phyloP scores from a whole-genome alignment of 2,888 invertebrate species.

The Heliconius hortense region DNA sequence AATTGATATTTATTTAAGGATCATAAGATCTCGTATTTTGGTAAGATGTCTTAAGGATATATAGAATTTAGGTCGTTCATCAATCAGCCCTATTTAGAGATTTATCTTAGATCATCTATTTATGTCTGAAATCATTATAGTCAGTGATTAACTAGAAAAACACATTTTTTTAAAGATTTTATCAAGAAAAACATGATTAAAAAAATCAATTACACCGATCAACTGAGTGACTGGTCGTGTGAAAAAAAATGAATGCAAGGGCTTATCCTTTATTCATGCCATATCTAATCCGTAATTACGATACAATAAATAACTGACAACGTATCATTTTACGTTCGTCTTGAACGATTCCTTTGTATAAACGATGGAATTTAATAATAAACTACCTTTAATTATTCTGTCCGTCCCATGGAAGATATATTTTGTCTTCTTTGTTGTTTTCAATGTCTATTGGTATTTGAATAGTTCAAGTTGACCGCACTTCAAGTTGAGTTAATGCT shows the following conservation, averaged over 20 bases:
- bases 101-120: no score
- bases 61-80: no score
- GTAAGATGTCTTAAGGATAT: no score
- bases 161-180: not conserved
- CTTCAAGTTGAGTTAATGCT: not conserved
- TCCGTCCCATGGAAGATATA: conserved; percentile 22
- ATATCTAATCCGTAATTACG: conserved; percentile 51
- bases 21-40: no score
- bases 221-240: conserved; percentile 33
- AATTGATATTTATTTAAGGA: no score
- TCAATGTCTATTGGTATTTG: conserved; percentile 26
- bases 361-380: conserved; percentile 35
- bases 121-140: no score
- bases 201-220: conserved; percentile 20
- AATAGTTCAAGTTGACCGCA: conserved; percentile 2
- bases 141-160: no score
- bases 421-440: conserved; percentile 16
- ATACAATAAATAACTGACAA: conserved; percentile 51
- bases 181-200: not conserved
- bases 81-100: no score
- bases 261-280: conserved; percentile 38
- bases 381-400: conserved; percentile 31
- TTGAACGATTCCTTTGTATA: conserved; percentile 38
- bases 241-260: conserved; percentile 37
- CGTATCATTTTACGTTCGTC: conserved; percentile 53